These are phyloP conservation scores for Mesocricetus auratus DNA, from an alignment of 2,113 vertebrate species.

Conservation along the genomic window DNA sequence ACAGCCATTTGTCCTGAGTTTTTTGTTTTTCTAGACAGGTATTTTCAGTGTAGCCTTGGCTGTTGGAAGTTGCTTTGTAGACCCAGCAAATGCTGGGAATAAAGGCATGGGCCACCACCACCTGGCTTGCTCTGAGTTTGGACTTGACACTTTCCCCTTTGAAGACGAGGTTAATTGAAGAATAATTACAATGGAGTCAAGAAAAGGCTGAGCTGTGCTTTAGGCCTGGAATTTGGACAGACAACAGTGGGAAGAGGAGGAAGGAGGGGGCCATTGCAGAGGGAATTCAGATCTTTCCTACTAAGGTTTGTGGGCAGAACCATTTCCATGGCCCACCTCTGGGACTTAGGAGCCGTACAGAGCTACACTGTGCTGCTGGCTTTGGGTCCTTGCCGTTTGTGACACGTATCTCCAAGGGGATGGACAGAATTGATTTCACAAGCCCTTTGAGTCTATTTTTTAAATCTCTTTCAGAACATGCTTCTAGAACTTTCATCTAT, in stretches of 20 bases:
- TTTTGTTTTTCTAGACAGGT: not conserved
- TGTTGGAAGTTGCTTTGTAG: not conserved
- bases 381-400: not conserved
- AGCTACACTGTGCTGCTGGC: not conserved
- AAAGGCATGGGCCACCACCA: not conserved
- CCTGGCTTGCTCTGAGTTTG: not conserved
- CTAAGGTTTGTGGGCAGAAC: not conserved
- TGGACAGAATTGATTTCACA: not conserved
- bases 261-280: not conserved
- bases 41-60: not conserved
- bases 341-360: not conserved
- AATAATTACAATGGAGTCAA: not conserved
- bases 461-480: slow-evolving; percentile 92
- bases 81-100: not conserved
- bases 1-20: not conserved
- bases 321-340: not conserved
- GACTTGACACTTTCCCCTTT: not conserved
- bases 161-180: slow-evolving; percentile 16
- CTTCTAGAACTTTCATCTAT: slow-evolving; percentile 97
- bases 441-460: slow-evolving; percentile 66
- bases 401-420: not conserved
- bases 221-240: slow-evolving; percentile 21
- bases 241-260: not conserved
- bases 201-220: slow-evolving; percentile 17
- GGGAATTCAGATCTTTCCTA: not conserved